A percentile compares a stretch with the other conserved stretches of the same genome.
These are phyloP conservation scores for Bicyclus anynana DNA, from an alignment of 1,140 invertebrate genomes.

Conservation along the genomic window DNA sequence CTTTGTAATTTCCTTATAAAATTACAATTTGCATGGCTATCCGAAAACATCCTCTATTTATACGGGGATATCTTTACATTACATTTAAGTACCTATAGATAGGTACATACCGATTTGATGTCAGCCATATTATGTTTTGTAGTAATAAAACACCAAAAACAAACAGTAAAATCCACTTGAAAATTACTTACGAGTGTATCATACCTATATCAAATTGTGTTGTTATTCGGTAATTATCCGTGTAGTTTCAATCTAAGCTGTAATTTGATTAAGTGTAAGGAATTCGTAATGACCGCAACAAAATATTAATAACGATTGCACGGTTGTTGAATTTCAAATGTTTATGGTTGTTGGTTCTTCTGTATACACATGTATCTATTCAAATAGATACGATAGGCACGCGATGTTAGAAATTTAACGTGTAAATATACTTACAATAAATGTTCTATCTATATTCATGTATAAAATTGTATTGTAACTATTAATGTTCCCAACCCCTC, in stretches of 20 bases:
- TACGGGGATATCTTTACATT: no score
- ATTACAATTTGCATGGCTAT: no score
- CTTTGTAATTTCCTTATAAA: no score
- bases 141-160: slow-evolving; percentile 15
- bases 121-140: slow-evolving; percentile 8
- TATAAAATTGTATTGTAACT: no score
- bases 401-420: slow-evolving; percentile 9
- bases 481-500: no score
- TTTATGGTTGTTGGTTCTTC: slow-evolving; percentile 34
- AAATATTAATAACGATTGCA: slow-evolving; percentile 51
- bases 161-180: slow-evolving; percentile 18
- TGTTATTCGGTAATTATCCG: slow-evolving; percentile 29
- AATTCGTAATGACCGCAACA: slow-evolving; percentile 52
- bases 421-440: no score
- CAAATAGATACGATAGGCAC: slow-evolving; percentile 12
- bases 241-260: slow-evolving; percentile 38
- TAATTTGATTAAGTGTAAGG: slow-evolving; percentile 61
- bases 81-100: no score
- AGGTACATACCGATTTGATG: not conserved
- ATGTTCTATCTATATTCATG: no score
- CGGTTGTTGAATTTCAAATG: slow-evolving; percentile 43
- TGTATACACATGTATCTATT: no score
- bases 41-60: no score
- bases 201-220: slow-evolving; percentile 20
- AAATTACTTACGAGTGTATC: slow-evolving; percentile 14